Conservation (phyloP, 2,113 vertebrate genomes). For the Malurus melanocephalus region DNA sequence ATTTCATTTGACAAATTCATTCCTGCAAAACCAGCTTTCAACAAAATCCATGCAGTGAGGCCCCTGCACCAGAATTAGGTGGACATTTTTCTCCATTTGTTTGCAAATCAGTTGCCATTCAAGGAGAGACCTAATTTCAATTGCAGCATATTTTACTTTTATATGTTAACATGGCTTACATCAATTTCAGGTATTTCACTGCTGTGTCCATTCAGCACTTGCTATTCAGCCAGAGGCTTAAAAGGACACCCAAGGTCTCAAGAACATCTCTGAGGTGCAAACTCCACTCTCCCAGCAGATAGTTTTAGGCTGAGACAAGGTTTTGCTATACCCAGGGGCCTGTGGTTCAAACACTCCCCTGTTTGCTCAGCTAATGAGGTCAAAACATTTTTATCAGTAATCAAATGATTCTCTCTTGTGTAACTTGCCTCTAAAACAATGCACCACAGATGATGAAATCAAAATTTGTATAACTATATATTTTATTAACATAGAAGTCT, state of each 20-base stretch:
- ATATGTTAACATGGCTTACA: slow-evolving; percentile 23
- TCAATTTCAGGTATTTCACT: slow-evolving; percentile 16
- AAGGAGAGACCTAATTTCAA: slow-evolving; percentile 25
- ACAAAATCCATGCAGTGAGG: not conserved
- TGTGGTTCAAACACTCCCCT: slow-evolving; percentile 23
- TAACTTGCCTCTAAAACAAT: slow-evolving; percentile 32
- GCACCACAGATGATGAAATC: not conserved
- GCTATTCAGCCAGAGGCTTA: slow-evolving; percentile 18
- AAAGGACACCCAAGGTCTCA: slow-evolving; percentile 51
- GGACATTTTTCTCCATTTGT: slow-evolving; percentile 34
- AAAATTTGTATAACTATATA: not conserved
- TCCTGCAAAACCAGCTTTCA: not conserved
- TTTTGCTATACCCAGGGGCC: slow-evolving; percentile 12
- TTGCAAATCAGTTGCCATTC: slow-evolving; percentile 25
- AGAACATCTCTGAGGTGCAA: not conserved
- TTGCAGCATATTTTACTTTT: slow-evolving; percentile 2
- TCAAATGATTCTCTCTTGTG: slow-evolving; percentile 13
- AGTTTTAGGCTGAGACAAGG: slow-evolving; percentile 20
- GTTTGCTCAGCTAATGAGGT: slow-evolving; percentile 57
- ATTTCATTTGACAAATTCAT: slow-evolving; percentile 24
- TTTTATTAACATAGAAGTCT: not conserved
- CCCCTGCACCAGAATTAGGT: not conserved
- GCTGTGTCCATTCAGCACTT: slow-evolving; percentile 22
- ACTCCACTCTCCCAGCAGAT: not conserved
- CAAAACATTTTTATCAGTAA: slow-evolving; percentile 45